A percentile compares a stretch with the other conserved stretches of the same genome.
Conservation (phyloP, 2,888 invertebrate genomes). For the Himalopsyche tibetana region DNA sequence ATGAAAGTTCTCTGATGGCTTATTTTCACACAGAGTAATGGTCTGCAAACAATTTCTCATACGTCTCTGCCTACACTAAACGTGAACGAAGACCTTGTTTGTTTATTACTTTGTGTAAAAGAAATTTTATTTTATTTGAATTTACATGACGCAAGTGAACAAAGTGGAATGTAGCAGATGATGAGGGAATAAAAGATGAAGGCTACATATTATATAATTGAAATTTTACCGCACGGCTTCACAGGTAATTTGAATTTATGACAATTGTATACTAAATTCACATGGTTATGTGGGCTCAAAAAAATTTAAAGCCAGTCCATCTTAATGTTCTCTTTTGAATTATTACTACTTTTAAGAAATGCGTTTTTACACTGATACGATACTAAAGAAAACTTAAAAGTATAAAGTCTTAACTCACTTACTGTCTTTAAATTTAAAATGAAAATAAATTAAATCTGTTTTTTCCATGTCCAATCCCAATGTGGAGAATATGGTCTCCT, state of each 20-base stretch:
- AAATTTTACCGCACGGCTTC: background rate
- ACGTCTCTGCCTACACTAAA: conserved; percentile 10
- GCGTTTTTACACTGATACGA: no score
- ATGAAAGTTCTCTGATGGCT: background rate
- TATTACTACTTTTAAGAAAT: no score
- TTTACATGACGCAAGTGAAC: conserved; percentile 1
- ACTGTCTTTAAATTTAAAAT: no score
- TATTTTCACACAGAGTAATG: conserved; percentile 15
- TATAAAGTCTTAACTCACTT: no score
- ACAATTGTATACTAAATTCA: background rate
- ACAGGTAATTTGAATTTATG: background rate
- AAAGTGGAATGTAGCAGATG: background rate
- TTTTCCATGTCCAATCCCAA: no score
- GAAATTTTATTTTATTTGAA: conserved; percentile 11
- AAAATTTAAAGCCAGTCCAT: no score
- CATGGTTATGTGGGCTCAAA: no score
- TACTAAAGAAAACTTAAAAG: no score
- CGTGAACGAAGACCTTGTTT: background rate
- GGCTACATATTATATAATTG: background rate
- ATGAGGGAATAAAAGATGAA: background rate
- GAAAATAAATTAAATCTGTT: no score
- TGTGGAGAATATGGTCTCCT: no score
- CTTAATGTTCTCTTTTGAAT: no score
- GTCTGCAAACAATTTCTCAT: conserved; percentile 12
- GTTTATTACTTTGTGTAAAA: background rate